Base-by-base conservation (phyloP, 2,113 vertebrate genomes). In the Ailuropoda melanoleuca region DNA sequence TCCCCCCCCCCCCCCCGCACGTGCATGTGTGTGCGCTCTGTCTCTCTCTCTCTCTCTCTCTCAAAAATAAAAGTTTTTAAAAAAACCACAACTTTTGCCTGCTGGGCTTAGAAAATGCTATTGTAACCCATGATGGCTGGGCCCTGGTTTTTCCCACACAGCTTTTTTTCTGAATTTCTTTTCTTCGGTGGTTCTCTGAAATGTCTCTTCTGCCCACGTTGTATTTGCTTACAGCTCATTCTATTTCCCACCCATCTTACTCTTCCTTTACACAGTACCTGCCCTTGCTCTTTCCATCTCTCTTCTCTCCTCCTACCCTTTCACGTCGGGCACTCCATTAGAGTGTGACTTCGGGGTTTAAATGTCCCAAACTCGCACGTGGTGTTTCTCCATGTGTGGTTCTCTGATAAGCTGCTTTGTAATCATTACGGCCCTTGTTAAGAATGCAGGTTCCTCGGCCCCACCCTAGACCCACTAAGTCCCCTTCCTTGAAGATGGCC, bases 351-450 rank as follows among this genome's bases (percentile, higher is more conserved):
- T 50, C 46, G n/a, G 84, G 55, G 29, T 46, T 60, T 23, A 39
- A 46, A 48, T 29, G 43, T 46, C 43, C 1, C 39, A 64, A 24
- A 39, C 1, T 1, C 11, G 0, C 6, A 12, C 8, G 5, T 0
- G 0, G 21, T 37, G 29, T 55, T 72, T 80, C 55, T 84, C 9
- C 2, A 1, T 1, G 13, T 12, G 3, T 37, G 43, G 17, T 23
- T 68, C 4, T 72, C 46, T 0, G 1, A 15, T 11, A 34, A 55
- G 11, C 34, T 24, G 29, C 72, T 48, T 56, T 7, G 1, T 7
- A 1, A 19, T 46, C 60, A 17, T 19, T 0, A 21, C 50, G 37
- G 31, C 50, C 29, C n/a, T 55, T 23, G 64, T 60, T 3, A 68
- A 74, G 39, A 29, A 46, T n/a, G 50, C 3, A 34, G 21, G 43